phyloP scores from a whole-genome alignment of 92 coral and sea anemone species.

The Zoanthus sociatus region DNA sequence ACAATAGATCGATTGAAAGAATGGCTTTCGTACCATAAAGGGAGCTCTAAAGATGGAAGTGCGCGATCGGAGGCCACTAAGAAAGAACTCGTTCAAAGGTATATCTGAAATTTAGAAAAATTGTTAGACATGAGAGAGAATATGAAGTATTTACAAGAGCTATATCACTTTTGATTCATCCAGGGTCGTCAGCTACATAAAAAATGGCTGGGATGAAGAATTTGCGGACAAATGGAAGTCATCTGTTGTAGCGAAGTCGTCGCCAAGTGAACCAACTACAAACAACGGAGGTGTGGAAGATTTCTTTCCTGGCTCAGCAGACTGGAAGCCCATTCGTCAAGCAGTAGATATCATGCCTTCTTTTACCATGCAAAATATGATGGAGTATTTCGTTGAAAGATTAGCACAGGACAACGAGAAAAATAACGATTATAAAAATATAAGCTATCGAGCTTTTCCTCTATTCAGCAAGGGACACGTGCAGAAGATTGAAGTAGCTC shows the following conservation, averaged over 20 bases:
- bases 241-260: not conserved
- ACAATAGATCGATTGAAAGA: constrained; percentile 38
- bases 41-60: constrained; percentile 68
- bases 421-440: too few species aligned
- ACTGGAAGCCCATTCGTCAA: not conserved
- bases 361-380: not conserved
- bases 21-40: constrained; percentile 48
- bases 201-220: too few species aligned
- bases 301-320: not conserved
- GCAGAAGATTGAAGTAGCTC: not conserved
- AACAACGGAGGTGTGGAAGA: not conserved
- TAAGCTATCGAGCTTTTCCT: too few species aligned
- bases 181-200: not conserved
- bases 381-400: not conserved
- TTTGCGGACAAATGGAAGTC: not conserved
- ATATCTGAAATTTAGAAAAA: not conserved
- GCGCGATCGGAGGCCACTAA: constrained; percentile 63
- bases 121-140: not conserved
- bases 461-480: not conserved
- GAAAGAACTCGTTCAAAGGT: constrained; percentile 65
- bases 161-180: not conserved
- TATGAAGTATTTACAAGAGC: not conserved
- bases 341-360: constrained; percentile 2
- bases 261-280: not conserved
- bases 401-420: too few species aligned